These are phyloP conservation scores for Rhorus exstirpatorius DNA, from an alignment of 2,888 invertebrate species.

Conservation along the genomic window DNA sequence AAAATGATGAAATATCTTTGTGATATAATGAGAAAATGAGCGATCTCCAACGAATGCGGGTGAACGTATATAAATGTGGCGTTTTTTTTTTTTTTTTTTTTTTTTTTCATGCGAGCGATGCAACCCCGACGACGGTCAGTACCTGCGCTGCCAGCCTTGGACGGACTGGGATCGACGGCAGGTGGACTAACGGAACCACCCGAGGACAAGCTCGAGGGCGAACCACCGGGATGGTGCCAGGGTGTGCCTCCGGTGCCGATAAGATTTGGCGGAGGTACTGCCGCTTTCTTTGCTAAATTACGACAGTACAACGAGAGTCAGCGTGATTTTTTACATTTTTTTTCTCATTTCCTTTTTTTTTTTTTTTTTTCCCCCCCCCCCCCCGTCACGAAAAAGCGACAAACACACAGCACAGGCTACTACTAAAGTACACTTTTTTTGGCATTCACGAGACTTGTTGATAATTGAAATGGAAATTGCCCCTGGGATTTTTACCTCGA, in stretches of 20 bases:
- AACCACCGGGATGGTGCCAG: constrained; percentile 88
- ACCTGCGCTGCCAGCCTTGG: constrained; percentile 81
- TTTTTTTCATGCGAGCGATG: constrained; percentile 67
- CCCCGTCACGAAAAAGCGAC: no score
- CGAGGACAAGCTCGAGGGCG: constrained; percentile 89
- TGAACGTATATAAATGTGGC: no score
- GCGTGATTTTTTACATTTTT: constrained; percentile 22
- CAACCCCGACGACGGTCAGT: constrained; percentile 67
- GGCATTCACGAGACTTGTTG: constrained; percentile 42
- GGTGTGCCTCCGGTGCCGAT: constrained; percentile 83
- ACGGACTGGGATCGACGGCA: constrained; percentile 83
- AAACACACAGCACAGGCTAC: constrained; percentile 64
- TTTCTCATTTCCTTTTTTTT: not conserved
- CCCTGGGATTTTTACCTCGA: constrained; percentile 87
- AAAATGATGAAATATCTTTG: constrained; percentile 6
- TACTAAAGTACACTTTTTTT: constrained; percentile 31
- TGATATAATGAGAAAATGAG: not conserved
- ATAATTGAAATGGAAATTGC: not conserved
- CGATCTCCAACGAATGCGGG: constrained; percentile 8
- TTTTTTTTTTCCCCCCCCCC: constrained; percentile 28
- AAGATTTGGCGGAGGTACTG: constrained; percentile 89
- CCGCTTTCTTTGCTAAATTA: constrained; percentile 89
- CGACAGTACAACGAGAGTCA: constrained; percentile 66
- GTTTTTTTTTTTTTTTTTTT: no score
- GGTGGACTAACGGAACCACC: constrained; percentile 86